Conservation (phyloP, 2,113 vertebrate genomes). For the Onychostruthus taczanowskii region DNA sequence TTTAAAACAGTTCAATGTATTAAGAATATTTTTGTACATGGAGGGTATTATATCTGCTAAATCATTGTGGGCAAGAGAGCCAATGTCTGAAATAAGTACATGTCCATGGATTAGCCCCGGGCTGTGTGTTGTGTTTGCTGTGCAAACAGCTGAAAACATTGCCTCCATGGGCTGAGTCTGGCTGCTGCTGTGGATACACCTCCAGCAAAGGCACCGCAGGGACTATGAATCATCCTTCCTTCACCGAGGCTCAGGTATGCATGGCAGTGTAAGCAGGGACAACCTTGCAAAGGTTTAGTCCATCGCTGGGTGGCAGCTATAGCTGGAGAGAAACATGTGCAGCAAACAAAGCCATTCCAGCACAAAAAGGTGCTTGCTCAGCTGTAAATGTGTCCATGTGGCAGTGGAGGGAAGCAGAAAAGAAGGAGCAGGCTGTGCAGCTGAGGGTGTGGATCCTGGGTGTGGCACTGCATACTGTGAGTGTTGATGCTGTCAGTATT, state of each 20-base stretch:
- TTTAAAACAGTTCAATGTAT: not conserved
- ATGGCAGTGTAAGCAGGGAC: not conserved
- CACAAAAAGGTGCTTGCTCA: not conserved
- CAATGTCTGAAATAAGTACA: not conserved
- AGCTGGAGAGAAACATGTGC: not conserved
- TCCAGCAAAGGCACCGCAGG: not conserved
- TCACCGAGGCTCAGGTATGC: not conserved
- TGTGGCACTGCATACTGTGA: accelerated
- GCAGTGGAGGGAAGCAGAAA: not conserved
- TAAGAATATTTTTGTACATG: not conserved
- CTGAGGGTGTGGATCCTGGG: not conserved
- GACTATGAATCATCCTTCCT: not conserved
- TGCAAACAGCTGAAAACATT: not conserved
- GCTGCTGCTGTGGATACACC: not conserved
- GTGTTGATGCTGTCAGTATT: not conserved
- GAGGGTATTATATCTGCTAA: not conserved
- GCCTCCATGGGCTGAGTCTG: not conserved
- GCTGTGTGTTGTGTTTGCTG: not conserved
- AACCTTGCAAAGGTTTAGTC: not conserved
- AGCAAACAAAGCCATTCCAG: not conserved
- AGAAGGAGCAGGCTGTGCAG: not conserved
- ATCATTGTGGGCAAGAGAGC: not conserved
- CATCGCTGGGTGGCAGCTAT: not conserved
- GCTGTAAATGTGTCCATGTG: not conserved
- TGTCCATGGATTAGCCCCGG: not conserved